A percentile compares a stretch with the other conserved stretches of the same genome.
phyloP scores from a whole-genome alignment of 2,113 vertebrate genomes.

The Rutilus rutilus region DNA sequence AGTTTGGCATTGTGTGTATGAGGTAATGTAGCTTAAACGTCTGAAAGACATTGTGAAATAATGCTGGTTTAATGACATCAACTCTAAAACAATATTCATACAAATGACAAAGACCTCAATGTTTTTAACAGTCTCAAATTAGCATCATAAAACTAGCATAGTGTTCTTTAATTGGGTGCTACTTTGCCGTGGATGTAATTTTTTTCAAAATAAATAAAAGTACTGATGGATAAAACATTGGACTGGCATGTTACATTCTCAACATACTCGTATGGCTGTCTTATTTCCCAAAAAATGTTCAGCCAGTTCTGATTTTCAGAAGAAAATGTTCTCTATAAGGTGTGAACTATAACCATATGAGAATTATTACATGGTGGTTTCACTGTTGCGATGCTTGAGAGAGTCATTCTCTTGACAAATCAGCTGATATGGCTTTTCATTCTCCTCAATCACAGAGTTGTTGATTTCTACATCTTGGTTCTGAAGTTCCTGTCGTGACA shows the following conservation, averaged over 20 bases:
- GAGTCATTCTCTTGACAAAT: conserved; percentile 81
- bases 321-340: neutral
- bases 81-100: neutral
- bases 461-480: conserved; percentile 81
- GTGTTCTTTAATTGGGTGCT: neutral
- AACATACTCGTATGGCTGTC: neutral
- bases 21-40: neutral
- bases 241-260: neutral
- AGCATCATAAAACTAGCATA: conserved; percentile 20
- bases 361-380: conserved; percentile 81
- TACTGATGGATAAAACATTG: neutral
- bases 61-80: conserved; percentile 19
- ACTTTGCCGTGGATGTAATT: neutral
- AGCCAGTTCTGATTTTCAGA: conserved; percentile 19
- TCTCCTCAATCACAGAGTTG: conserved; percentile 83
- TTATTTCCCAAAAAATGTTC: neutral
- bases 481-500: conserved; percentile 88
- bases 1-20: neutral
- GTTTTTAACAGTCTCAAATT: conserved; percentile 32
- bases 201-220: neutral
- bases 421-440: conserved; percentile 84
- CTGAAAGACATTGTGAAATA: neutral
- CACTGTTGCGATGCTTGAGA: conserved; percentile 76
- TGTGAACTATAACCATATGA: neutral
- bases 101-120: neutral